A percentile compares a stretch with the other conserved stretches of the same genome.
phyloP scores from a whole-genome alignment of 1,140 invertebrate genomes.

The Leptinotarsa defecta region DNA sequence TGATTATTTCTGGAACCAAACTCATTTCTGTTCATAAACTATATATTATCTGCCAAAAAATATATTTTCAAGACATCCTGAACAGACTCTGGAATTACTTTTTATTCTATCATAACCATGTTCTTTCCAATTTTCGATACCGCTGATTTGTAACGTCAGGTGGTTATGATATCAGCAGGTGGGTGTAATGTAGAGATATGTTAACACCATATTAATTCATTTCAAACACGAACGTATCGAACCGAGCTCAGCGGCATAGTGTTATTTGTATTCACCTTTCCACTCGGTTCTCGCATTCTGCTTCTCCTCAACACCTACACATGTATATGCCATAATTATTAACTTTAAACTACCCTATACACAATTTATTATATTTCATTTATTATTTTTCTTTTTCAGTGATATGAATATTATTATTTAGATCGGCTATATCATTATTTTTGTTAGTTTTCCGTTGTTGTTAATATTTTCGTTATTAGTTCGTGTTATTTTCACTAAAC shows the following conservation, averaged over 20 bases:
- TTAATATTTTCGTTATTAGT: too few relatives aligned
- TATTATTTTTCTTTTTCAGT: too few relatives aligned
- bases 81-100: too few relatives aligned
- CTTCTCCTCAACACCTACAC: constrained; percentile 35
- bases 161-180: constrained; percentile 35
- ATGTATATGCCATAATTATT: constrained; percentile 29
- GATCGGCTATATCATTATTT: too few relatives aligned
- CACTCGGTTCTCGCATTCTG: constrained; percentile 26
- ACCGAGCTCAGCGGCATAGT: neutral
- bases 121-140: constrained; percentile 14
- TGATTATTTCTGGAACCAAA: too few relatives aligned
- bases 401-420: too few relatives aligned
- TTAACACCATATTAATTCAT: constrained; percentile 39
- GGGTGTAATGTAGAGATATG: constrained; percentile 35
- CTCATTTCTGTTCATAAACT: too few relatives aligned
- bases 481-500: too few relatives aligned
- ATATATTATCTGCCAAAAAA: too few relatives aligned
- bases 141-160: constrained; percentile 40
- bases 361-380: neutral
- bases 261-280: constrained; percentile 26
- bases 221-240: constrained; percentile 38
- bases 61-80: too few relatives aligned
- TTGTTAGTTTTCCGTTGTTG: too few relatives aligned
- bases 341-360: constrained; percentile 12
- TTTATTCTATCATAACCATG: neutral